Conservation (phyloP, 2,797 vertebrate species). For the Eleutherodactylus coqui region DNA sequence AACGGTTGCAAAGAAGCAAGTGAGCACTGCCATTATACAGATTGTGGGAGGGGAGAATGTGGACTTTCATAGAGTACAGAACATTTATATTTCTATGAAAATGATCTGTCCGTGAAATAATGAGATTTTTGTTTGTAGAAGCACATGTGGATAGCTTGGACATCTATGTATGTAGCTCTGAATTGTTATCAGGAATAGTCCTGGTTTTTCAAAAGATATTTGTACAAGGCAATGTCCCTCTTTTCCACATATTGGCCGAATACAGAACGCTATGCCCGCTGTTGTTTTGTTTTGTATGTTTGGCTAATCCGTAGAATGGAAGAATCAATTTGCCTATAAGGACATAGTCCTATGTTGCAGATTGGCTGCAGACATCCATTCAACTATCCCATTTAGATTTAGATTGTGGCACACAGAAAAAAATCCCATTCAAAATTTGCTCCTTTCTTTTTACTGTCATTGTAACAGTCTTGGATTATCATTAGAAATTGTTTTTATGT, state of each 20-base stretch:
- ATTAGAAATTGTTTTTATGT: background rate
- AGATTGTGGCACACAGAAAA: no score
- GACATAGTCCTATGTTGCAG: background rate
- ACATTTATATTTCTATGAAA: slow-evolving; percentile 57
- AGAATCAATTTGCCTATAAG: background rate
- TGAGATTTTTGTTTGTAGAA: slow-evolving; percentile 2
- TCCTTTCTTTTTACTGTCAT: background rate
- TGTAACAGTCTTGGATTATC: background rate
- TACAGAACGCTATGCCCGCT: no score
- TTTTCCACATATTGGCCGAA: background rate
- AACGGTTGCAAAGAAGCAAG: slow-evolving; percentile 74
- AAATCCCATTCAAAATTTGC: background rate
- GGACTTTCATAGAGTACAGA: slow-evolving; percentile 64
- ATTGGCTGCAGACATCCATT: background rate
- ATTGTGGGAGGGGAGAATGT: slow-evolving; percentile 67
- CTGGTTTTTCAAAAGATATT: background rate
- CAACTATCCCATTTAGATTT: background rate
- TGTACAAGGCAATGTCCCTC: background rate
- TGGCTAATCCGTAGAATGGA: background rate
- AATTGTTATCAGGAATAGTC: background rate
- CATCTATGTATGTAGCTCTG: background rate
- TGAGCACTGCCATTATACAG: slow-evolving; percentile 67
- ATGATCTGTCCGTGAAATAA: slow-evolving; percentile 15
- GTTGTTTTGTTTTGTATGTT: background rate
- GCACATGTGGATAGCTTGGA: background rate